Percentiles rank a stretch among this genome's conserved stretches.
These are phyloP conservation scores for Varanus komodoensis DNA, from an alignment of 2,113 vertebrate species.

Conservation along the genomic window DNA sequence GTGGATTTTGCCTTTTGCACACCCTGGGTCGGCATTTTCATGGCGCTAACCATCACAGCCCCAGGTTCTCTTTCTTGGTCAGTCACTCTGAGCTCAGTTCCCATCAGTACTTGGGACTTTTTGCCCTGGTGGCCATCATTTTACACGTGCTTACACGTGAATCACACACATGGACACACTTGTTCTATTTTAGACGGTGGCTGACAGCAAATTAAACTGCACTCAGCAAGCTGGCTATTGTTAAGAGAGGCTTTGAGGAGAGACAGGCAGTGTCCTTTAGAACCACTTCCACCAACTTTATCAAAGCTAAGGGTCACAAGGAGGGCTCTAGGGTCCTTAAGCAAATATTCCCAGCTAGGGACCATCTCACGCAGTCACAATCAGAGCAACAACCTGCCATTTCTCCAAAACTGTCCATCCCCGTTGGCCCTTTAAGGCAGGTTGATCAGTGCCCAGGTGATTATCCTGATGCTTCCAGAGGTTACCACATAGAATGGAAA, in stretches of 20 bases:
- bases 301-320: not conserved
- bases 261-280: not conserved
- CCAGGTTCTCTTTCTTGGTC: too few species aligned
- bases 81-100: too few species aligned
- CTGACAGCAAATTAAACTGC: not conserved
- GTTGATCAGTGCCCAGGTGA: too few species aligned
- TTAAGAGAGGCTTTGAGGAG: not conserved
- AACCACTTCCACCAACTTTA: not conserved
- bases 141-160: too few species aligned
- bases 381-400: not conserved
- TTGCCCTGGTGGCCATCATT: too few species aligned
- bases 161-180: not conserved
- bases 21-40: too few species aligned
- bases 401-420: not conserved
- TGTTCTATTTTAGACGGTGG: not conserved
- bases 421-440: not conserved
- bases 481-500: too few species aligned
- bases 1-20: too few species aligned
- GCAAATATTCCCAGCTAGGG: not conserved
- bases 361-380: not conserved
- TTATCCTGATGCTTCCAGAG: not conserved
- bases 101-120: too few species aligned
- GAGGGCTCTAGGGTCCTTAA: not conserved
- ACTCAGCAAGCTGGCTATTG: not conserved
- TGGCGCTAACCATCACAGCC: too few species aligned